These are phyloP conservation scores for Tachuris rubrigastra DNA, from an alignment of 2,113 vertebrate species.

Conservation along the genomic window DNA sequence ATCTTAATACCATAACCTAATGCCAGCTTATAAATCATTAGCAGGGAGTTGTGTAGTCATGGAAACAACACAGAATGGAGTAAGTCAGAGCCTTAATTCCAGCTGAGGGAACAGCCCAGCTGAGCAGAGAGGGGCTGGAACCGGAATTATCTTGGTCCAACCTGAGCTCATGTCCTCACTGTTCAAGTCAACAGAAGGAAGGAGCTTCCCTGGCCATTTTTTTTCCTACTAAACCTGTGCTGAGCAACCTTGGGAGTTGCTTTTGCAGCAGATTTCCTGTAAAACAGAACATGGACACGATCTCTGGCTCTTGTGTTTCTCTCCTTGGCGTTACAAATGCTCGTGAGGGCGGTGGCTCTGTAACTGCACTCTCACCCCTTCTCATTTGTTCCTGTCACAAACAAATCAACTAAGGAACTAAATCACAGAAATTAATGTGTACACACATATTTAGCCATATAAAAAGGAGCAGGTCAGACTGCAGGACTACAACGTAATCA, in stretches of 20 bases:
- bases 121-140: fast-evolving
- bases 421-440: neutral
- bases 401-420: neutral
- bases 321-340: neutral
- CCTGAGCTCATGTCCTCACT: neutral
- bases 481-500: neutral
- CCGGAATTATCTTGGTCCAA: fast-evolving
- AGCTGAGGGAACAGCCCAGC: neutral
- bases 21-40: neutral
- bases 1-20: neutral
- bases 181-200: neutral
- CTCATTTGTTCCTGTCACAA: neutral
- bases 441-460: fast-evolving
- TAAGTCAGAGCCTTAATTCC: neutral
- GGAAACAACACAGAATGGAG: neutral
- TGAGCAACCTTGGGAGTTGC: neutral
- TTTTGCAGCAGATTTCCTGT: neutral
- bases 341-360: neutral
- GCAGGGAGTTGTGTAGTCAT: neutral
- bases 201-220: neutral
- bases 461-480: neutral
- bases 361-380: neutral
- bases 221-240: neutral
- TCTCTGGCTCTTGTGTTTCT: neutral
- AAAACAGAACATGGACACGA: neutral